Base-by-base conservation (phyloP, 2,888 invertebrate genomes). In the Pterostichus niger region DNA sequence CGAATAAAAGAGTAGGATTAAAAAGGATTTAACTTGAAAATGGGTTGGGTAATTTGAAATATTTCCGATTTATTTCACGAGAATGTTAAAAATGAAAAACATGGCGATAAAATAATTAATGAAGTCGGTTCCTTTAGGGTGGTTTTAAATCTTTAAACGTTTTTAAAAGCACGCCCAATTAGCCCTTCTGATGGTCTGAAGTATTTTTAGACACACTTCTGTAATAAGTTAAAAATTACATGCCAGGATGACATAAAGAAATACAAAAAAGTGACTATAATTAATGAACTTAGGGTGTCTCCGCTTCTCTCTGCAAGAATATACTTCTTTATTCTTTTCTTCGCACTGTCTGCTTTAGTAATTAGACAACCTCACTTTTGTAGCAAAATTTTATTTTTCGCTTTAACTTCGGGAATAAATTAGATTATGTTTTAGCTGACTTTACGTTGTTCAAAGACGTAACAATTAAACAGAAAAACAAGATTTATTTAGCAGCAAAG, bases 181-280 rank as follows among this genome's bases (percentile, higher is more conserved):
- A 77, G 54, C 56, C 75, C 52, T 35, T 40, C 33, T 76, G 40
- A 56, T 56, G 77, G 11, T 15, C 35, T 56, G 56, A 49, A 77
- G 77, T 77, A 77, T 77, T 56, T 77, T 77, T 77, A 77, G 56
- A 77, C 54, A 77, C 54, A 40, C 77, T 77, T 17, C 35, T 15
- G 56, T 75, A 52, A 75, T 75, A 77, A 56, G 54, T 77, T 77
- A 59, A 77, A 77, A 77, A 77, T 77, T 77, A 77, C 77, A 77
- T 77, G 77, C 54, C 77, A 56, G 35, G 15, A 17, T 77, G 77
- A 77, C 77, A 77, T 40, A 52, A 56, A 52, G 56, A 77, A 56
- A 77, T 54, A 56, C 56, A 77, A 77, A 77, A 68, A 35, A 54
- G 56, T 77, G 56, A 56, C 33, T 54, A 77, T 54, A 56, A 77